These are phyloP conservation scores for Dryobotodes eremita DNA, from an alignment of 2,888 invertebrate genomes.

Conservation along the genomic window DNA sequence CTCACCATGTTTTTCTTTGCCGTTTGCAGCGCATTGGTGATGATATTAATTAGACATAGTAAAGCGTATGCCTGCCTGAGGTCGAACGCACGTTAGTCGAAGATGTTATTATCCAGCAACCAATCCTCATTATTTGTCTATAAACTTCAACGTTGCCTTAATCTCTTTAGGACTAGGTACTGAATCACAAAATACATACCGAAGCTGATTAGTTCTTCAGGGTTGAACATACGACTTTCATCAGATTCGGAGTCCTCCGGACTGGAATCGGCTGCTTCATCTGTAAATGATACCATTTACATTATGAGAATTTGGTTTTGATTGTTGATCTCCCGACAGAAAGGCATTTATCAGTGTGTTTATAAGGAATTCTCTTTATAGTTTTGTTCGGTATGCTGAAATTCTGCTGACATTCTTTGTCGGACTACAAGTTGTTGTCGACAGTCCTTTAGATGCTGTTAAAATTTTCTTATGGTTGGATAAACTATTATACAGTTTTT, in stretches of 20 bases:
- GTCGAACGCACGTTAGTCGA: neutral
- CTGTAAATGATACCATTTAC: constrained; percentile 23
- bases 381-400: neutral
- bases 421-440: neutral
- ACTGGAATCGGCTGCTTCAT: constrained; percentile 36
- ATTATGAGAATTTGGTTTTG: neutral
- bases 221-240: constrained; percentile 67
- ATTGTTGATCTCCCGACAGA: neutral
- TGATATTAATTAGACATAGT: neutral
- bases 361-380: neutral
- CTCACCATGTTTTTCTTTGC: neutral
- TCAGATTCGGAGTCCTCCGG: constrained; percentile 51
- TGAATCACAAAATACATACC: constrained; percentile 48
- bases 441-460: neutral
- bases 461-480: neutral
- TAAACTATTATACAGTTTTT: neutral
- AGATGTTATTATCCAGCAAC: neutral
- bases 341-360: neutral
- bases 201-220: constrained; percentile 60
- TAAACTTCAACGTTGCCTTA: too few species aligned
- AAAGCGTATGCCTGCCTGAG: neutral
- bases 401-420: neutral
- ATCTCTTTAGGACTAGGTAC: neutral
- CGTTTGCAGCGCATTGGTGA: too few species aligned
- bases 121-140: neutral